These are phyloP conservation scores for Megalonaias nervosa DNA, from an alignment of 1,140 invertebrate species.

Conservation along the genomic window DNA sequence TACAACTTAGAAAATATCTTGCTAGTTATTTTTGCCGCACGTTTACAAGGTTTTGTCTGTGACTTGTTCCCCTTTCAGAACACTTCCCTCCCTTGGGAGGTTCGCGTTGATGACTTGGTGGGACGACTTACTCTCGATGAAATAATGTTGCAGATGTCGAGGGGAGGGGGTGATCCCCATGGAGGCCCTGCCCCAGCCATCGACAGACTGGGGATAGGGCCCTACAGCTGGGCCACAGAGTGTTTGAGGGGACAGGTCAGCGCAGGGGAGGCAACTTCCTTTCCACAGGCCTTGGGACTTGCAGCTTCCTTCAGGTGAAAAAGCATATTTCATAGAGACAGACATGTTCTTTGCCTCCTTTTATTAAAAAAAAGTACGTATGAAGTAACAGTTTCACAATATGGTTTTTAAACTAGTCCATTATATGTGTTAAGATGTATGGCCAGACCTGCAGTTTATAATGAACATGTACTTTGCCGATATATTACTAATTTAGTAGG, in stretches of 20 bases:
- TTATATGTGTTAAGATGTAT: neutral
- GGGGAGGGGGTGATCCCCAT: constrained; percentile 50
- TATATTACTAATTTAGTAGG: neutral
- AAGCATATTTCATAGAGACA: neutral
- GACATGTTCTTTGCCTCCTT: neutral
- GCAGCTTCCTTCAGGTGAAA: constrained; percentile 62
- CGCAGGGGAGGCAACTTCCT: constrained; percentile 59
- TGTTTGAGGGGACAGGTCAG: constrained; percentile 58
- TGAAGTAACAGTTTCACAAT: neutral
- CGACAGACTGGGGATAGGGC: constrained; percentile 55
- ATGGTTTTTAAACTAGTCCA: neutral
- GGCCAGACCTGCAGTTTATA: neutral
- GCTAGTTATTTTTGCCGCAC: too few relatives aligned
- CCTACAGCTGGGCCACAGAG: constrained; percentile 64
- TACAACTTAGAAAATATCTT: too few relatives aligned
- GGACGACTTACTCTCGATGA: constrained; percentile 58
- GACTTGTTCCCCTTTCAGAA: constrained; percentile 40
- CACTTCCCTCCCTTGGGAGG: constrained; percentile 47
- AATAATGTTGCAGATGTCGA: constrained; percentile 59
- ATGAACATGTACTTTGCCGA: neutral
- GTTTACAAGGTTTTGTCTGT: too few relatives aligned
- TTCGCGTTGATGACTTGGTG: constrained; percentile 57
- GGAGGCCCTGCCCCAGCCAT: constrained; percentile 61
- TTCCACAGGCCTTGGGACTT: constrained; percentile 63
- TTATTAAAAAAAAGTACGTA: neutral